Evolutionary conservation across 2,888 invertebrate genomes (phyloP), one percentile per base, ranked within the genome.

Genomic region (Caenorhabditis panamensis): DNA sequence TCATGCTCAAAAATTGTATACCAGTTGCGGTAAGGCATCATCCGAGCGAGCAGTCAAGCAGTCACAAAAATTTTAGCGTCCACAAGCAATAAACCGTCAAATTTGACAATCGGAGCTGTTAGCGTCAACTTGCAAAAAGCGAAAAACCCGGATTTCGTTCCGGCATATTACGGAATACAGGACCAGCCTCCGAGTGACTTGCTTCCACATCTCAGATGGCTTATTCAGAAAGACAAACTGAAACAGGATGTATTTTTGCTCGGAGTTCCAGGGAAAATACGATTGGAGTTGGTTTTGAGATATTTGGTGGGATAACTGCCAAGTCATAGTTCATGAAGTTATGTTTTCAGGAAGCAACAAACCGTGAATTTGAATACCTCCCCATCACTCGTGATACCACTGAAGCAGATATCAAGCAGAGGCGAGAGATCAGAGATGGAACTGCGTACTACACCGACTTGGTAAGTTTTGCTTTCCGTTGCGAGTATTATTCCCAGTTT

Each of bases 181-280:
- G 11, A 8, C 2, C 63, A 73, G 16, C 79, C 79, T n/a, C 73
- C 79, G n/a, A 37, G 56, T 2, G 68, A 73, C 20, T 16, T 80
- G 3, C 11, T 82, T 0, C 92, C 96, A 5, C 95, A 96, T 91
- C 92, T 97, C 86, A 93, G 95, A 93, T 97, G 97, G 97, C 96
- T 97, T 94, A 94, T 97, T 92, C 96, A 97, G 91, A 97, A 97
- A 91, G 96, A 97, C 92, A 91, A 94, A 26, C 92, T 98, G 3
- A 95, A 95, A 0, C 98, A 98, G 92, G 98, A 98, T 91, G 95
- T 97, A 92, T 98, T 97, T 91, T 92, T 98, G 41, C 94, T 97
- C 77, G 98, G 97, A 0, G 94, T 94, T 28, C 97, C 97, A 8
- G 97, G 97, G 0, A 94, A 95, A 0, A 92, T 94, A 75, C 94